Evolutionary conservation across 2,113 vertebrate species (phyloP).

Genomic region (Raja brachyura): DNA sequence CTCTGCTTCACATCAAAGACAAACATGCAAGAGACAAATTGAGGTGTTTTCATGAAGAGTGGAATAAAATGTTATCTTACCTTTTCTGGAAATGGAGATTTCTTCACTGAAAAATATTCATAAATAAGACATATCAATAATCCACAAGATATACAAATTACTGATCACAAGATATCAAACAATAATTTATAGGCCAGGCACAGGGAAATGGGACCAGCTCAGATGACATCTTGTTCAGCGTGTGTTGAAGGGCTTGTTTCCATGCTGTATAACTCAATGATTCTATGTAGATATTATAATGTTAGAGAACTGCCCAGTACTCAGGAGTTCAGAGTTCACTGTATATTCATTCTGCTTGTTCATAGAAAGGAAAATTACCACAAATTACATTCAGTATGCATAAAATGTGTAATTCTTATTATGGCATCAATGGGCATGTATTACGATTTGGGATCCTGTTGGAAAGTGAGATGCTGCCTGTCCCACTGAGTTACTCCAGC

Average conservation of each 20-base stretch:
- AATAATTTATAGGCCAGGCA: too few species aligned
- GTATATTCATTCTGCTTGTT: background rate
- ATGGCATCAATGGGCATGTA: background rate
- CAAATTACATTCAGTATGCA: background rate
- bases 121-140: background rate
- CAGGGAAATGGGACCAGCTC: too few species aligned
- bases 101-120: slow-evolving; percentile 52
- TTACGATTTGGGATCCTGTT: too few species aligned
- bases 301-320: background rate
- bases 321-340: background rate
- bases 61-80: slow-evolving; percentile 44
- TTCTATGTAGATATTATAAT: background rate
- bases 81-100: slow-evolving; percentile 54
- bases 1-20: background rate
- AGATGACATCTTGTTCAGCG: too few species aligned
- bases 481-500: too few species aligned
- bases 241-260: too few species aligned
- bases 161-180: background rate
- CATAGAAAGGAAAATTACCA: background rate
- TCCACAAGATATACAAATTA: background rate
- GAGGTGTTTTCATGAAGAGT: background rate
- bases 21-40: background rate
- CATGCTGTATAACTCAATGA: too few species aligned
- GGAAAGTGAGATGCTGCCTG: too few species aligned
- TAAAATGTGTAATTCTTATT: background rate